A percentile compares a stretch with the other conserved stretches of the same genome.
Evolutionary conservation across 2,113 vertebrate species (phyloP).

Genomic region (Ictidomys tridecemlineatus): DNA sequence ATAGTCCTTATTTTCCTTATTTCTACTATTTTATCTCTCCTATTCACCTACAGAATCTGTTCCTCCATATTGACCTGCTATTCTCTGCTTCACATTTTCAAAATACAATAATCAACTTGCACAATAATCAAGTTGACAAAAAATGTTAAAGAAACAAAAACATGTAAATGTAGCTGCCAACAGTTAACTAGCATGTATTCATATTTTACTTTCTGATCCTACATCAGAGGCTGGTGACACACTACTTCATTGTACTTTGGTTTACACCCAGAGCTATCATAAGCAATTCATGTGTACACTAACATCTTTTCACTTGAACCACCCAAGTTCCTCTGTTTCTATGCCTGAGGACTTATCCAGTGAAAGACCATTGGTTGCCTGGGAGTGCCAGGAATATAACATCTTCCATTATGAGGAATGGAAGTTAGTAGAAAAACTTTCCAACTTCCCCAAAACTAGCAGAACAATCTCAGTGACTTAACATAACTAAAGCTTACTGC

Average conservation of each 20-base stretch:
- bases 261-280: neutral
- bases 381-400: neutral
- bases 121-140: neutral
- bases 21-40: neutral
- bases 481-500: neutral
- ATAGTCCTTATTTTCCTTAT: neutral
- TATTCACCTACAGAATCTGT: neutral
- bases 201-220: neutral
- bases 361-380: neutral
- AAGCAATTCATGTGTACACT: neutral
- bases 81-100: conserved; percentile 13
- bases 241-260: neutral
- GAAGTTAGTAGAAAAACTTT: neutral
- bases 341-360: neutral
- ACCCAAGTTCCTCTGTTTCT: neutral
- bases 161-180: neutral
- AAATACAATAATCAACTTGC: neutral
- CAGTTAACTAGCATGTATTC: neutral
- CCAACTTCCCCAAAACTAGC: neutral
- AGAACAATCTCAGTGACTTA: conserved; percentile 12
- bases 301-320: conserved; percentile 13
- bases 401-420: neutral
- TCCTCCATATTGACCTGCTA: neutral
- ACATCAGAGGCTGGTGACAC: neutral
- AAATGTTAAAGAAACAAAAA: neutral